These are phyloP conservation scores for Hyla sarda DNA, from an alignment of 2,113 vertebrate species.

Conservation along the genomic window DNA sequence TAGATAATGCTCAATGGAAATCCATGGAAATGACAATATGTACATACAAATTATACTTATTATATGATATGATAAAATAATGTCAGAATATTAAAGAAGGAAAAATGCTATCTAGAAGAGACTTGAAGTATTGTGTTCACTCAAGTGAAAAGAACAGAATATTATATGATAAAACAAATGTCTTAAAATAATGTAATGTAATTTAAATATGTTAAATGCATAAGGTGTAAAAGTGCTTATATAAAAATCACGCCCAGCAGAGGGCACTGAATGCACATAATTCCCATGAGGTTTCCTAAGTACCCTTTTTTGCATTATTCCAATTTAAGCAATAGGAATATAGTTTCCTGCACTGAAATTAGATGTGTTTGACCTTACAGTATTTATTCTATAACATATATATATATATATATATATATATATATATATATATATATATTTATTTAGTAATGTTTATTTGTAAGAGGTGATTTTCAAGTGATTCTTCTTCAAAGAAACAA, in stretches of 20 bases:
- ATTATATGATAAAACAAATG: not conserved
- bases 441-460: too few species aligned
- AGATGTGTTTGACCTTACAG: not conserved
- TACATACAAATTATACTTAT: not conserved
- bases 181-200: not conserved
- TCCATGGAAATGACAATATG: not conserved
- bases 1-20: not conserved
- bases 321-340: not conserved
- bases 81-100: not conserved
- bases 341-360: not conserved
- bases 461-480: too few species aligned
- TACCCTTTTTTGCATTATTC: slow-evolving; percentile 2
- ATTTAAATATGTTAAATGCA: not conserved
- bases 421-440: too few species aligned
- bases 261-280: slow-evolving; percentile 37
- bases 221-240: not conserved
- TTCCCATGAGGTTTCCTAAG: slow-evolving; percentile 24
- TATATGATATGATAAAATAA: too few species aligned
- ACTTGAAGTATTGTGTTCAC: not conserved
- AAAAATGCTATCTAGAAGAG: not conserved
- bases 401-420: too few species aligned
- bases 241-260: slow-evolving; percentile 19
- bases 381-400: not conserved
- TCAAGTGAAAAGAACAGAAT: not conserved
- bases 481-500: too few species aligned